Base-by-base conservation (phyloP, 1,140 invertebrate species). In the Sycobia sp. region DNA sequence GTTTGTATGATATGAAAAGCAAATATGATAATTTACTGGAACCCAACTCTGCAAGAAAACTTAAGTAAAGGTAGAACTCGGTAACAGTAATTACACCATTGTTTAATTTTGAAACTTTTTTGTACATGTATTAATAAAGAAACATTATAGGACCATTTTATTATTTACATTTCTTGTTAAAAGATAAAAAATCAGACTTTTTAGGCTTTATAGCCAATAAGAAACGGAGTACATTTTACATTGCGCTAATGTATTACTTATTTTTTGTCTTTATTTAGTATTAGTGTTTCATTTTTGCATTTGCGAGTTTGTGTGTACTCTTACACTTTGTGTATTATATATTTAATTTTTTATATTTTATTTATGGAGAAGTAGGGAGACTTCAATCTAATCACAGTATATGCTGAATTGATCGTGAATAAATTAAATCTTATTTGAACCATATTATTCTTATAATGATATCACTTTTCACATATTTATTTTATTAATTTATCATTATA, bases 181-280 rank as follows among this genome's bases (percentile, higher is more conserved):
- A 78, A 75, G 71, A 79, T 80, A 79, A 79, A 80, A 79, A 81
- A 80, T 82, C 80, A 81, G 80, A 82, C 78, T 82, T 81, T 81
- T 74, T 78, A 80, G 79, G 77, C 76, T 50, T 16, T 71, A 22
- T 65, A 71, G 74, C 72, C 74, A 69, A 72, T 73, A 9, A 50
- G 67, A 74, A 76, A 74, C 72, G 70, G 71, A 76, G 71, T 72
- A 74, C 70, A 73, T 73, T 74, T 75, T 70, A 72, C 44, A 51
- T 63, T 51, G 54, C 51, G 60, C 60, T 57, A 57, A 63, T 63
- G 46, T 57, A 67, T 61, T 65, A 43, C 32, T 56, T 63, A n/a
- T 56, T 63, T 66, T 50, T 57, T 53, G 49, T 38, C 18, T 67
- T 60, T 60, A 38, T 55, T 65, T 46, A 43, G 25, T n/a, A 57